Evolutionary conservation across 2,888 invertebrate species (phyloP), one percentile per base, ranked within the genome.

Genomic region (Andrena bicolor): DNA sequence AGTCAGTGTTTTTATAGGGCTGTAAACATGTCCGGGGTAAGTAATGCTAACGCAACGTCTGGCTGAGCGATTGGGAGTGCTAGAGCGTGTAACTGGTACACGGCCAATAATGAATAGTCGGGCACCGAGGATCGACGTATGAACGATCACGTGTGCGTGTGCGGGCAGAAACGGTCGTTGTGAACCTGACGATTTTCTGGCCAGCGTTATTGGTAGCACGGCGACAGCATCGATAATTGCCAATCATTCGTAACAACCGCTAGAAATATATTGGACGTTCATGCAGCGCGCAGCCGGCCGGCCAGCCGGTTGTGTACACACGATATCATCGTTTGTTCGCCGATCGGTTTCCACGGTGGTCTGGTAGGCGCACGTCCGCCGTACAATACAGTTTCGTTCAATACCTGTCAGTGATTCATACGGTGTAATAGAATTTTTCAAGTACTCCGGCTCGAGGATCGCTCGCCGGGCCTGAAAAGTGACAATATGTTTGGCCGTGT

Each of bases 151-250:
- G 74, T 41, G 74, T 68, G 51, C 35, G 58, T 8, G 32, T 7
- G 48, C 51, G 65, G 16, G 41, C 63, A 10, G 32, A 66, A 49
- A 35, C 61, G 64, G 64, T 63, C 74, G 53, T 26, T 68, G 51
- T 20, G 72, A 80, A 70, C 74, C 81, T 56, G 82, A 75, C 82
- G 79, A 83, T 86, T 87, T 87, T 88, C 86, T 83, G 69, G 64
- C 66, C 69, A 74, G 58, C 56, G 71, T 76, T 80, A 77, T 79
- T 77, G 81, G 78, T 79, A 66, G 61, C 70, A 56, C 75, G 71
- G 71, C 76, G 86, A 86, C 88, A 86, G 88, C 84, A 70, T 78
- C 88, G 88, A 88, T 88, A 87, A 88, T 88, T 88, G 88, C 86
- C 88, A 86, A 88, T 88, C 88, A 85, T 80, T 86, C 88, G 85